These are phyloP conservation scores for Hyles euphorbiae DNA, from an alignment of 1,140 invertebrate genomes.

Conservation along the genomic window DNA sequence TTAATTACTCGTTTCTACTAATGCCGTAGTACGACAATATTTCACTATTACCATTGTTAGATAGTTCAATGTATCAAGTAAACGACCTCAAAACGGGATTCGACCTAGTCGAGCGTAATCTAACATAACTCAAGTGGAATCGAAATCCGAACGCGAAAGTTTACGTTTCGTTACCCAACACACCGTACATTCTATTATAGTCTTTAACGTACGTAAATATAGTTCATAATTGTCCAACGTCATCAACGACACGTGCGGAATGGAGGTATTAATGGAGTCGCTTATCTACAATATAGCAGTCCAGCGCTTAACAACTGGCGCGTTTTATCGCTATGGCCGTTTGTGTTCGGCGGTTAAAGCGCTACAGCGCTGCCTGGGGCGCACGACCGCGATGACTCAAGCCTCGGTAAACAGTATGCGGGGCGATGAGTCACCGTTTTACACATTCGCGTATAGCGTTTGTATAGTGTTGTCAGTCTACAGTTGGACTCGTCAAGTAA, in stretches of 20 bases:
- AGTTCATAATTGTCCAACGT: conserved; percentile 39
- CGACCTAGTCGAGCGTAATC: conserved; percentile 68
- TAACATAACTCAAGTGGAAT: conserved; percentile 62
- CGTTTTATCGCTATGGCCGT: conserved; percentile 25
- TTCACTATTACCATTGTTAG: conserved; percentile 39
- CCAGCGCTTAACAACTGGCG: conserved; percentile 47
- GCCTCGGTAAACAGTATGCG: conserved; percentile 75
- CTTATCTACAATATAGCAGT: conserved; percentile 47
- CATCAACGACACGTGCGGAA: conserved; percentile 63
- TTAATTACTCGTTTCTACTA: conserved; percentile 50
- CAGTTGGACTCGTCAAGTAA: conserved; percentile 69
- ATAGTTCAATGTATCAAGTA: conserved; percentile 43
- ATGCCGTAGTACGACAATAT: conserved; percentile 36
- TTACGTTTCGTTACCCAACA: conserved; percentile 50
- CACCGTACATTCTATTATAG: conserved; percentile 22
- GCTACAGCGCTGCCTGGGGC: conserved; percentile 47
- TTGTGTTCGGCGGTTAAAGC: conserved; percentile 32
- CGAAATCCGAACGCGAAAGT: conserved; percentile 67
- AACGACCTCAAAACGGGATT: conserved; percentile 73
- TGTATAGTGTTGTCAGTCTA: conserved; percentile 73
- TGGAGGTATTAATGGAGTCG: conserved; percentile 72
- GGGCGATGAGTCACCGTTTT: conserved; percentile 74
- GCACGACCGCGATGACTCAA: conserved; percentile 67
- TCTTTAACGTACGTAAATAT: conserved; percentile 24
- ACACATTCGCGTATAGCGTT: conserved; percentile 75